phyloP scores from a whole-genome alignment of 2,113 vertebrate genomes.

The Rattus norvegicus region GRCr8 NC_086021.1:35900501-35901000 shows the following conservation, averaged over 20 bases:
- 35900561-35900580: too few species aligned
- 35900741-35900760: not conserved
- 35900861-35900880: not conserved
- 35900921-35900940: not conserved
- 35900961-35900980: not conserved
- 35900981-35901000: too few species aligned
- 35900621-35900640: not conserved
- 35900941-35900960: not conserved
- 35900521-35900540: not conserved
- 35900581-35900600: not conserved
- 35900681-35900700: accelerated
- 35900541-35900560: accelerated
- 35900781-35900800: not conserved
- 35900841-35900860: accelerated
- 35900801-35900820: accelerated
- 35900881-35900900: not conserved
- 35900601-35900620: too few species aligned
- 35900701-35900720: accelerated
- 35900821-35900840: accelerated
- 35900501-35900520: accelerated
- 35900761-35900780: accelerated
- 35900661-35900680: too few species aligned
- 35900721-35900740: not conserved
- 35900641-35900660: not conserved
- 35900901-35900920: not conserved